Conservation (phyloP, 2,797 vertebrate genomes). For the Silurus aristotelis region DNA sequence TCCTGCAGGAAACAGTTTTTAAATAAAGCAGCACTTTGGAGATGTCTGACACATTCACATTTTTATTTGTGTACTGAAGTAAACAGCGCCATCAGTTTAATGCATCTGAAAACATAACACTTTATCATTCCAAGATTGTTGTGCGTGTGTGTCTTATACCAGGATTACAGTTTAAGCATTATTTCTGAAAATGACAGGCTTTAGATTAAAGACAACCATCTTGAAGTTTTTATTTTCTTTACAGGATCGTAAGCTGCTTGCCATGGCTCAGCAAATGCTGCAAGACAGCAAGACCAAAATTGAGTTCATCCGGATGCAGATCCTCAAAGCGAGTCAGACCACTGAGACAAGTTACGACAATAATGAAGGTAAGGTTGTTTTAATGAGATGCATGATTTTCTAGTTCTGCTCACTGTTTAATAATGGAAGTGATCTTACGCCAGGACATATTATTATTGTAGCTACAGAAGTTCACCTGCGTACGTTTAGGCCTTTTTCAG, state of each 20-base stretch:
- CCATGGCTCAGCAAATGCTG: slow-evolving; percentile 95
- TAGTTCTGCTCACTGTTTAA: too few species aligned
- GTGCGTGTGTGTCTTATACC: not conserved
- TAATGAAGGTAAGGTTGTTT: slow-evolving; percentile 75
- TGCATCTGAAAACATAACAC: too few species aligned
- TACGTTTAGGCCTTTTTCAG: not conserved
- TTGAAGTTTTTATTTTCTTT: slow-evolving; percentile 44
- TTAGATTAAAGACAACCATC: not conserved
- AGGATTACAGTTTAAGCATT: not conserved
- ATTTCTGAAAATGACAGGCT: not conserved
- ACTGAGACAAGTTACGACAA: slow-evolving; percentile 93
- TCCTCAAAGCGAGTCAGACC: slow-evolving; percentile 96
- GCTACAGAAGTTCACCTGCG: not conserved
- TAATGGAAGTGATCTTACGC: not conserved
- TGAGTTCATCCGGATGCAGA: slow-evolving; percentile 99
- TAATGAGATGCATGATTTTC: not conserved
- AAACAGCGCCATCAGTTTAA: too few species aligned
- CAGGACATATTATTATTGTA: not conserved
- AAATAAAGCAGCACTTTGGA: slow-evolving; percentile 32
- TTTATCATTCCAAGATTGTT: too few species aligned
- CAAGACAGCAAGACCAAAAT: slow-evolving; percentile 99
- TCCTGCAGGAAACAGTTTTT: slow-evolving; percentile 48
- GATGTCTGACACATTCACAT: slow-evolving; percentile 19
- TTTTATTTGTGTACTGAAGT: slow-evolving; percentile 1
- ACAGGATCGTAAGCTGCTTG: slow-evolving; percentile 95